Percentiles rank a stretch among this genome's conserved stretches.
Evolutionary conservation across 2,797 vertebrate genomes (phyloP).

Genomic region (Jordanella pulchra): DNA sequence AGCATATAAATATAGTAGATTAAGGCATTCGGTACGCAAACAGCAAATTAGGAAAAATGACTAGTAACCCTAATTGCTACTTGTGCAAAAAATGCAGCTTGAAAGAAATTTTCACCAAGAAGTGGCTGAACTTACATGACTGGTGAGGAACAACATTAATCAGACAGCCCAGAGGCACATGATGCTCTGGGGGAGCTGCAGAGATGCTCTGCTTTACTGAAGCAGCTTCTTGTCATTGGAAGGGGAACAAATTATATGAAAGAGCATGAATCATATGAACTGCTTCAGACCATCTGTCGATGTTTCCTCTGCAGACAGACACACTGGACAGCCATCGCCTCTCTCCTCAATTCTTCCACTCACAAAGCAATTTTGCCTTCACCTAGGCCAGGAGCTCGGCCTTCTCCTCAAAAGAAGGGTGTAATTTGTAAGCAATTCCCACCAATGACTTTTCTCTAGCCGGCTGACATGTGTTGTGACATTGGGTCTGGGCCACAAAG

Average conservation of each 20-base stretch:
- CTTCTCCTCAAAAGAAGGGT: constrained; percentile 54
- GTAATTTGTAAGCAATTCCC: constrained; percentile 68
- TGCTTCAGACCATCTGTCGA: constrained; percentile 21
- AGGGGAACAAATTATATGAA: neutral
- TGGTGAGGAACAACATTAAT: neutral
- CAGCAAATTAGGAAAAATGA: neutral
- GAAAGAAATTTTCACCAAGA: neutral
- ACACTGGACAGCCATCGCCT: constrained; percentile 57
- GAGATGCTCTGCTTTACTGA: neutral
- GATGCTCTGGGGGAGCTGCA: neutral
- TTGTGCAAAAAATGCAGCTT: neutral
- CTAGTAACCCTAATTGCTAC: neutral
- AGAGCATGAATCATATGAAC: neutral
- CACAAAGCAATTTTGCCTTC: constrained; percentile 34
- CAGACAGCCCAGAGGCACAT: neutral
- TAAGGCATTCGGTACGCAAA: neutral
- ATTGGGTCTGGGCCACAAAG: constrained; percentile 48
- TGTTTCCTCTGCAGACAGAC: constrained; percentile 20
- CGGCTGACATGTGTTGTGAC: constrained; percentile 36
- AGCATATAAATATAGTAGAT: neutral
- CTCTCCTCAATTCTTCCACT: constrained; percentile 54
- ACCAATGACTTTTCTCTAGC: constrained; percentile 52
- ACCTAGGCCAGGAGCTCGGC: constrained; percentile 29
- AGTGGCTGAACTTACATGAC: neutral
- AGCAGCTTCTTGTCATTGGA: neutral